Percentiles rank a stretch among this genome's conserved stretches.
Evolutionary conservation across 2,888 invertebrate species (phyloP).

Genomic region (Epicampocera succincta): DNA sequence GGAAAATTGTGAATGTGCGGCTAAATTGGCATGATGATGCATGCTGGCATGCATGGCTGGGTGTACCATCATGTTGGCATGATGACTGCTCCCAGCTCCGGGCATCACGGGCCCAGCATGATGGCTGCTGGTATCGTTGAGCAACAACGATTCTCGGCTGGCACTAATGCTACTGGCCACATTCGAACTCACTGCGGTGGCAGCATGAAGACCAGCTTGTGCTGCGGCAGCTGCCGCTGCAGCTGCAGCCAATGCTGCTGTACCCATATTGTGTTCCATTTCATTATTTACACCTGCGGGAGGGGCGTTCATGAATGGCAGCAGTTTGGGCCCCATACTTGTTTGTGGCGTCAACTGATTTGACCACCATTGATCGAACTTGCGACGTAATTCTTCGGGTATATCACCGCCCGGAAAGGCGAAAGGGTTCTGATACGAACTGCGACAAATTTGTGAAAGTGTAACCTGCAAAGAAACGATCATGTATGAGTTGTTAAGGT

Average conservation of each 20-base stretch:
- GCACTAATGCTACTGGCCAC: slow-evolving; percentile 69
- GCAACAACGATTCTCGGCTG: slow-evolving; percentile 76
- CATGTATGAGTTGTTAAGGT: no score
- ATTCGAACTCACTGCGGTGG: slow-evolving; percentile 71
- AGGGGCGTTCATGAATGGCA: slow-evolving; percentile 81
- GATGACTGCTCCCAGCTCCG: slow-evolving; percentile 72
- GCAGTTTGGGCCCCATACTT: slow-evolving; percentile 82
- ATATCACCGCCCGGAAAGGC: slow-evolving; percentile 87
- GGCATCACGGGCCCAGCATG: slow-evolving; percentile 70
- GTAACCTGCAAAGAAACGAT: slow-evolving; percentile 85
- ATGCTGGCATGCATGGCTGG: slow-evolving; percentile 88
- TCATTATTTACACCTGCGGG: slow-evolving; percentile 76
- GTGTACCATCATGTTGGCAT: slow-evolving; percentile 83
- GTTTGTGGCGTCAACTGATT: slow-evolving; percentile 87
- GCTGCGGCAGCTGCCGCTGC: slow-evolving; percentile 83
- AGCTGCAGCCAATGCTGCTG: slow-evolving; percentile 82
- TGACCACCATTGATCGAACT: slow-evolving; percentile 96
- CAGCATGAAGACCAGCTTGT: slow-evolving; percentile 76
- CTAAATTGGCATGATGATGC: slow-evolving; percentile 83
- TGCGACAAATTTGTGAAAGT: slow-evolving; percentile 91
- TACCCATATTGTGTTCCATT: slow-evolving; percentile 80
- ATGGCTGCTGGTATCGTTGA: slow-evolving; percentile 73
- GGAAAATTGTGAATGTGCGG: slow-evolving; percentile 84
- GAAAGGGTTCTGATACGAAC: slow-evolving; percentile 86
- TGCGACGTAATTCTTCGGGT: slow-evolving; percentile 91